A percentile compares a stretch with the other conserved stretches of the same genome.
phyloP scores from a whole-genome alignment of 2,797 vertebrate species.

The Lycodopsis pacificus region DNA sequence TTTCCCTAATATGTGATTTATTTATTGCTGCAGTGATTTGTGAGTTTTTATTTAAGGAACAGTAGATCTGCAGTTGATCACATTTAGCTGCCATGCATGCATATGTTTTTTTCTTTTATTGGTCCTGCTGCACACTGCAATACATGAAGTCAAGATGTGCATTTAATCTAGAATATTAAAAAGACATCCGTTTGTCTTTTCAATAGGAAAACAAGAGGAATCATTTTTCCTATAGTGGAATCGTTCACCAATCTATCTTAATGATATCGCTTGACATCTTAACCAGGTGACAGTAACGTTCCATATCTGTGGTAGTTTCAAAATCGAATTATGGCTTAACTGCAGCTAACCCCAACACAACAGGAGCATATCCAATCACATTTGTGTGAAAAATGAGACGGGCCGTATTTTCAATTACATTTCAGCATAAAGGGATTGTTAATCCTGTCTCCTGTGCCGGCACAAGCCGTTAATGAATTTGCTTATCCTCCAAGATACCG shows the following conservation, averaged over 20 bases:
- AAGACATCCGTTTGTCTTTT: constrained; percentile 24
- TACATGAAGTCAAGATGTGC: neutral
- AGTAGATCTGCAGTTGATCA: constrained; percentile 9
- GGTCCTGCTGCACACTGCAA: neutral
- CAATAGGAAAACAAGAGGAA: constrained; percentile 18
- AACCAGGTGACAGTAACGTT: constrained; percentile 57
- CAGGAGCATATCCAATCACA: constrained; percentile 84
- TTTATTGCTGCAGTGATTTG: constrained; percentile 22
- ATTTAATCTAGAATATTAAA: constrained; percentile 47
- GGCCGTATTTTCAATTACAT: constrained; percentile 86
- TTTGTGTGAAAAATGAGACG: constrained; percentile 83
- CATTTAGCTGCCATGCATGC: constrained; percentile 3
- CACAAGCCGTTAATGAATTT: constrained; percentile 86
- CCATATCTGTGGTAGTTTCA: constrained; percentile 60
- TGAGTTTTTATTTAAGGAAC: constrained; percentile 7
- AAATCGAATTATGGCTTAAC: constrained; percentile 82
- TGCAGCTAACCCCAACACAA: constrained; percentile 77
- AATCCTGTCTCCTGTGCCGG: constrained; percentile 81
- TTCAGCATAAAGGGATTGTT: constrained; percentile 84
- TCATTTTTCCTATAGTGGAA: constrained; percentile 26
- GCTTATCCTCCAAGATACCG: constrained; percentile 80
- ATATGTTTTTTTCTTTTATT: constrained; percentile 14
- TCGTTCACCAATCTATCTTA: constrained; percentile 53
- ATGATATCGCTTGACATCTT: constrained; percentile 69
- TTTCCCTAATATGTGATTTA: constrained; percentile 35